These are phyloP conservation scores for Parazoanthus darwini DNA, from an alignment of 92 coral and sea anemone species.

Conservation along the genomic window DNA sequence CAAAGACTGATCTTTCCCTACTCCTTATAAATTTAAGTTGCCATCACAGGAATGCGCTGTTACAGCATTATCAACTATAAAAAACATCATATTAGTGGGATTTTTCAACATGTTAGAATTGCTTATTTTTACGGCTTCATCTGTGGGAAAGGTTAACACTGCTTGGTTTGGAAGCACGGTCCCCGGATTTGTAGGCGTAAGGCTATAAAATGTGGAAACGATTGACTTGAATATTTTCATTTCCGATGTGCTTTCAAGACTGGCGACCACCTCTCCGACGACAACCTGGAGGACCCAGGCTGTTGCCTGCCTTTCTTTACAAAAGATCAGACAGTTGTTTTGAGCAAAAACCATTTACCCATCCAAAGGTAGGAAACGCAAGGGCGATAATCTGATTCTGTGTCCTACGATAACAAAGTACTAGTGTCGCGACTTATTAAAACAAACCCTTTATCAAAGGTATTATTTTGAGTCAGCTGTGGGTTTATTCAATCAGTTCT, in stretches of 20 bases:
- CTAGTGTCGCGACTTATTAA: background rate
- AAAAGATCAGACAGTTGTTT: background rate
- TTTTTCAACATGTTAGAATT: background rate
- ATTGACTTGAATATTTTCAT: constrained; percentile 12
- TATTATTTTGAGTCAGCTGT: too few relatives aligned
- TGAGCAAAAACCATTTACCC: background rate
- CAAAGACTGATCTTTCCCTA: background rate
- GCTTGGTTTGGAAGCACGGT: background rate
- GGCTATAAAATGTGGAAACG: background rate
- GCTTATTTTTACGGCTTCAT: background rate
- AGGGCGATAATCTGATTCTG: background rate
- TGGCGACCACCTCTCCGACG: too few relatives aligned
- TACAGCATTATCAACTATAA: background rate
- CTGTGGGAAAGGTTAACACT: background rate
- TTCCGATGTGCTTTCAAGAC: constrained; percentile 20
- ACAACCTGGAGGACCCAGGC: background rate
- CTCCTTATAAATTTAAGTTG: background rate
- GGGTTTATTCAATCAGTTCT: too few relatives aligned
- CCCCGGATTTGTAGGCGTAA: background rate
- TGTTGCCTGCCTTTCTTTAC: background rate
- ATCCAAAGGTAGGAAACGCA: background rate
- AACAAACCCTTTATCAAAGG: too few relatives aligned
- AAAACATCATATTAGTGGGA: background rate
- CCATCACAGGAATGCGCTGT: background rate
- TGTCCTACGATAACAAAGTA: background rate